These are phyloP conservation scores for Cladopsammia gracilis DNA, from an alignment of 64 coral and sea anemone species.

Conservation along the genomic window DNA sequence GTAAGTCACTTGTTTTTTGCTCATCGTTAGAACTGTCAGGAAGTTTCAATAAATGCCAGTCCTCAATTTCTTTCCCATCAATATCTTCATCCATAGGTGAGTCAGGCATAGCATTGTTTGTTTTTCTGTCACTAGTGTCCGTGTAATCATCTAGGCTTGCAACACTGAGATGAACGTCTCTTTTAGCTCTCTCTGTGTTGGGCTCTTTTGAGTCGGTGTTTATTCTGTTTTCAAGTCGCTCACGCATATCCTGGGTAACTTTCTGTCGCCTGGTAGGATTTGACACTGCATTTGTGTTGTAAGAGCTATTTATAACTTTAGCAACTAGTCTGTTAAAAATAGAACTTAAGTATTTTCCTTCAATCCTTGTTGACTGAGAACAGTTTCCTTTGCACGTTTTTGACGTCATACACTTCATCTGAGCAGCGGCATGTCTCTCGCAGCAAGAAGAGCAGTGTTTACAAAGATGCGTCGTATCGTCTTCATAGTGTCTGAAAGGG, in stretches of 20 bases:
- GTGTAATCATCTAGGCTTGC: background rate
- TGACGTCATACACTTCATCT: background rate
- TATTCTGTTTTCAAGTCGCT: background rate
- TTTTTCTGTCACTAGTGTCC: background rate
- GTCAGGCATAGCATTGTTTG: background rate
- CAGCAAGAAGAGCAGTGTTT: constrained; percentile 24
- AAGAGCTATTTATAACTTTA: background rate
- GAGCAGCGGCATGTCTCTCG: background rate
- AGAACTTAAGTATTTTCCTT: background rate
- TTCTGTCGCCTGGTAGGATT: background rate
- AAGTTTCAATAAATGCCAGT: background rate
- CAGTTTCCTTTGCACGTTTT: background rate
- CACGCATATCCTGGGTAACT: background rate
- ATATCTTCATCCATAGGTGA: background rate
- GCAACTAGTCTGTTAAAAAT: background rate
- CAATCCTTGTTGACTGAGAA: background rate
- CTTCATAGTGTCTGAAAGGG: background rate
- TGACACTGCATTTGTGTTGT: background rate
- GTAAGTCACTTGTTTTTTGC: background rate
- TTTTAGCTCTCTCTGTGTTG: background rate
- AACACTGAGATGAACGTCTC: background rate
- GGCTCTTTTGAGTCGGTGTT: background rate
- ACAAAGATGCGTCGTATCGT: background rate
- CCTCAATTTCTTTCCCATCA: background rate
- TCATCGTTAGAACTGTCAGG: background rate